Conservation (phyloP, 2,797 vertebrate genomes). For the Vultur gryphus region DNA sequence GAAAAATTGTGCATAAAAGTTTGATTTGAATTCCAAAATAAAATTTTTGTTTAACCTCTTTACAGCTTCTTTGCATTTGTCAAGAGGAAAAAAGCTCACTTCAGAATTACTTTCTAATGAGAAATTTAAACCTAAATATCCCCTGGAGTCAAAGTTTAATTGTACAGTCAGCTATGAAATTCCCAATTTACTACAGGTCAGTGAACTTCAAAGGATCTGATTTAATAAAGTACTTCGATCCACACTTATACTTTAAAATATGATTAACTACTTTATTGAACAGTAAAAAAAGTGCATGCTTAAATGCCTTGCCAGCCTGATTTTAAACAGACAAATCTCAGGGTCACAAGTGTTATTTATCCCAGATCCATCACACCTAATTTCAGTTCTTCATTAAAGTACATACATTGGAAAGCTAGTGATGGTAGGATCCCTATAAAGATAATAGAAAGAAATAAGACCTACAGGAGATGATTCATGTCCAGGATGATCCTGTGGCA, state of each 20-base stretch:
- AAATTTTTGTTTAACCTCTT: background rate
- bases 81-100: background rate
- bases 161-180: background rate
- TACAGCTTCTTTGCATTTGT: background rate
- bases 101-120: conserved; percentile 7
- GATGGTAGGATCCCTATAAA: background rate
- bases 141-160: conserved; percentile 11
- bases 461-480: background rate
- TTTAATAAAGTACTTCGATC: background rate
- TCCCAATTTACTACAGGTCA: conserved; percentile 2
- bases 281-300: background rate
- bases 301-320: background rate
- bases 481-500: background rate
- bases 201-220: background rate
- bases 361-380: background rate
- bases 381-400: background rate
- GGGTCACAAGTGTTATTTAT: background rate
- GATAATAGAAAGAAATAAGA: background rate
- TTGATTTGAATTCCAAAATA: background rate
- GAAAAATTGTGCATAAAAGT: background rate
- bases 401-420: background rate
- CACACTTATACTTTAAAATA: conserved; percentile 11
- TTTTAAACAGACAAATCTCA: background rate
- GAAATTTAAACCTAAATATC: conserved; percentile 9
- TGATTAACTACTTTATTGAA: conserved; percentile 7